phyloP scores from a whole-genome alignment of 2,888 invertebrate species.

The Esperia sulphurella region DNA sequence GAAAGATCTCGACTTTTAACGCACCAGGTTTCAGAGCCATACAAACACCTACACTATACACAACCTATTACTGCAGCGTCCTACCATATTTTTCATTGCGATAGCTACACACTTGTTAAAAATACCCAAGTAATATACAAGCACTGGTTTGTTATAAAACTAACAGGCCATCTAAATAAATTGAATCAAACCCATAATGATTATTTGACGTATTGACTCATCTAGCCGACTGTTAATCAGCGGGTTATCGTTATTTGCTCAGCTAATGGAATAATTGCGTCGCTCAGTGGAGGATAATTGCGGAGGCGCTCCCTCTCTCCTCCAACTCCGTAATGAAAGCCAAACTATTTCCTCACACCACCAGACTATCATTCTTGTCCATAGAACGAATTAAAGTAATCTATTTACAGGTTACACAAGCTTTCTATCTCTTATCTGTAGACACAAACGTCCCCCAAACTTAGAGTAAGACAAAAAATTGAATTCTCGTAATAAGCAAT shows the following conservation, averaged over 20 bases:
- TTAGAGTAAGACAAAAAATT: constrained; percentile 19
- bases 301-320: constrained; percentile 22
- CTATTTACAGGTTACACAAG: too few relatives aligned
- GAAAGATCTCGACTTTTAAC: too few relatives aligned
- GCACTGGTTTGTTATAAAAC: too few relatives aligned
- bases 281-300: constrained; percentile 48
- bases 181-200: neutral
- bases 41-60: too few relatives aligned
- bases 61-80: too few relatives aligned
- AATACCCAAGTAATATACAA: too few relatives aligned
- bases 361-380: neutral
- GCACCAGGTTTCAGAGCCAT: too few relatives aligned
- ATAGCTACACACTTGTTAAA: too few relatives aligned
- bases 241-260: constrained; percentile 65
- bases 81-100: too few relatives aligned
- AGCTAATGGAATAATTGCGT: constrained; percentile 69
- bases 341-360: constrained; percentile 27
- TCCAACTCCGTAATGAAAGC: constrained; percentile 29
- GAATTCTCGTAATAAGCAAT: constrained; percentile 42
- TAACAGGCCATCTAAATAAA: neutral
- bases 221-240: constrained; percentile 44
- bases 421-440: too few relatives aligned
- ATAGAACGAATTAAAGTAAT: neutral
- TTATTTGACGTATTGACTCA: constrained; percentile 22
- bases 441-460: neutral